These are phyloP conservation scores for Riparia riparia DNA, from an alignment of 2,113 vertebrate species.

Conservation along the genomic window DNA sequence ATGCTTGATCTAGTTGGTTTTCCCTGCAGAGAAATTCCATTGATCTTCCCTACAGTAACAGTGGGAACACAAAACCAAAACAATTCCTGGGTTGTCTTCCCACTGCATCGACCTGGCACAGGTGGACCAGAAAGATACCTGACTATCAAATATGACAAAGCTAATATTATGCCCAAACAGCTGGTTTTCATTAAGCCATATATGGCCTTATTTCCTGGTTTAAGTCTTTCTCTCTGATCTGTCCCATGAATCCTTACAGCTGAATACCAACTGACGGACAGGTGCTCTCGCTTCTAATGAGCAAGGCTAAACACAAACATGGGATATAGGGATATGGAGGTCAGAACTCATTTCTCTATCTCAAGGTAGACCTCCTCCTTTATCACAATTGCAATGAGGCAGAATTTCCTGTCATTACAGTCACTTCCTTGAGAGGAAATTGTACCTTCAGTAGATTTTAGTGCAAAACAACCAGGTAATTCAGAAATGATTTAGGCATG, in stretches of 20 bases:
- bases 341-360: background rate
- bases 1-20: background rate
- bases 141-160: background rate
- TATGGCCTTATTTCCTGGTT: background rate
- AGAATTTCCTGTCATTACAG: background rate
- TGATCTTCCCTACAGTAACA: background rate
- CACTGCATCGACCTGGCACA: background rate
- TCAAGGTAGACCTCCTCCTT: background rate
- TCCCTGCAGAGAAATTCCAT: background rate
- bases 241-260: background rate
- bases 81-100: background rate
- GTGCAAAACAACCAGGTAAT: background rate
- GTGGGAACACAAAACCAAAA: background rate
- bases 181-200: background rate
- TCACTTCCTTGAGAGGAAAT: background rate
- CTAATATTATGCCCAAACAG: background rate
- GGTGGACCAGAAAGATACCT: background rate
- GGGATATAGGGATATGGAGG: background rate
- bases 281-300: background rate
- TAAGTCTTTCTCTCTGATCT: background rate
- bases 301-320: background rate
- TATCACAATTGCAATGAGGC: background rate
- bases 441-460: rapidly evolving
- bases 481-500: background rate
- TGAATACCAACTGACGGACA: background rate